Evolutionary conservation across 1,140 invertebrate genomes (phyloP).

Genomic region (Chymomyza costata): DNA sequence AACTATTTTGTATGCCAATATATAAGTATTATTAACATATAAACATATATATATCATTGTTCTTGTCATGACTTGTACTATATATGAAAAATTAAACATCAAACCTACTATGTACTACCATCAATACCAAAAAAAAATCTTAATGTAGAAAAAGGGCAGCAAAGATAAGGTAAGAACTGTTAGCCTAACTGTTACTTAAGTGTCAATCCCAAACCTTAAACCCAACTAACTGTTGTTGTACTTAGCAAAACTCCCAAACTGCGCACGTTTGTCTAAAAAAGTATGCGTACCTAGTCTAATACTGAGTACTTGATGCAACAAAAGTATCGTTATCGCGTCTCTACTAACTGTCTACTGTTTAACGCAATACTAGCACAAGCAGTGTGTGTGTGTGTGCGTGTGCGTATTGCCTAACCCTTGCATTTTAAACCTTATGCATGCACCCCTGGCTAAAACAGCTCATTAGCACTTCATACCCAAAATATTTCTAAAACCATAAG

Average conservation of each 20-base stretch:
- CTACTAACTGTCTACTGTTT: too few relatives aligned
- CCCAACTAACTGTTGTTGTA: conserved; percentile 2
- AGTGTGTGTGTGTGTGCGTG: too few relatives aligned
- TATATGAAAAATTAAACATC: conserved; percentile 59
- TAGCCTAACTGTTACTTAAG: conserved; percentile 35
- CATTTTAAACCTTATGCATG: conserved; percentile 1
- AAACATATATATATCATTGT: conserved; percentile 63
- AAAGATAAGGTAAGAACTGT: conserved; percentile 84
- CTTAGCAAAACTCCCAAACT: conserved; percentile 8
- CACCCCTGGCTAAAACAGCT: conserved; percentile 12
- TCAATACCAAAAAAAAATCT: conserved; percentile 49
- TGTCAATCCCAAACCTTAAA: conserved; percentile 37
- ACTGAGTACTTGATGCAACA: too few relatives aligned
- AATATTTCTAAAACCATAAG: conserved; percentile 19
- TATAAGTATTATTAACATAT: conserved; percentile 52
- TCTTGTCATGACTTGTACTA: conserved; percentile 74
- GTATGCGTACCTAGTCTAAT: neutral
- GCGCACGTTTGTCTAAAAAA: conserved; percentile 52
- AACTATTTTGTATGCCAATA: conserved; percentile 44
- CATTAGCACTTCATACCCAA: conserved; percentile 25
- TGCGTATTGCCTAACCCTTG: conserved; percentile 26
- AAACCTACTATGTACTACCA: too few relatives aligned
- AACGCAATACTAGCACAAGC: too few relatives aligned
- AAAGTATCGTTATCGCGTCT: conserved; percentile 1
- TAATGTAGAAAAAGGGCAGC: conserved; percentile 86